These are phyloP conservation scores for Archilochus colubris DNA, from an alignment of 2,113 vertebrate species.

Conservation along the genomic window DNA sequence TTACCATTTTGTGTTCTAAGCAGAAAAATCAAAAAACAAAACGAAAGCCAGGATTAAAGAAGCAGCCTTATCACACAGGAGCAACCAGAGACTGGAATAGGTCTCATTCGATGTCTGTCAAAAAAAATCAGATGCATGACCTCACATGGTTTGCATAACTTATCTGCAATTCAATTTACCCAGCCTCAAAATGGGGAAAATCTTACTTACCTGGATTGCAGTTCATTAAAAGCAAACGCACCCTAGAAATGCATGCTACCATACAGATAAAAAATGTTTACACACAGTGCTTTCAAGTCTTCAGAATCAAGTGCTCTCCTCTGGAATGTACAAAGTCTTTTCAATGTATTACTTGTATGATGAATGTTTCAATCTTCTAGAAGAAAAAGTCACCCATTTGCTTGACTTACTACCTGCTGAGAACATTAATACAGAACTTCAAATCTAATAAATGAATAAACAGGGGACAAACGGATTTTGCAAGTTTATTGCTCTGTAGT, in stretches of 20 bases:
- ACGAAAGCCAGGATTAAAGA: neutral
- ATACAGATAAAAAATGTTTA: neutral
- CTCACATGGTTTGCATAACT: constrained; percentile 15
- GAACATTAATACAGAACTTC: neutral
- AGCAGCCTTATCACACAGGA: neutral
- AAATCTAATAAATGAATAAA: constrained; percentile 27
- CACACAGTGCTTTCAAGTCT: neutral
- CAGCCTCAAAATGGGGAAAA: neutral
- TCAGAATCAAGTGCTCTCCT: constrained; percentile 20
- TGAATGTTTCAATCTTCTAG: constrained; percentile 12
- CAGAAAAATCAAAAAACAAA: neutral
- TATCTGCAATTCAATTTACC: neutral
- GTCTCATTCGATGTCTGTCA: neutral
- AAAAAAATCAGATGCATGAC: neutral
- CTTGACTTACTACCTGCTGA: constrained; percentile 46
- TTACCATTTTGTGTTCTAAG: neutral
- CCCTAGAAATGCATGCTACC: neutral
- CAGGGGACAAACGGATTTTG: constrained; percentile 8
- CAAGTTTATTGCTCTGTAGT: constrained; percentile 21
- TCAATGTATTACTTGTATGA: neutral
- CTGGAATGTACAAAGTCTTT: neutral
- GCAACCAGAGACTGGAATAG: neutral
- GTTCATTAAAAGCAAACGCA: neutral
- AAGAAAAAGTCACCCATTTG: constrained; percentile 29
- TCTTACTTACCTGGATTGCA: constrained; percentile 52